phyloP scores from a whole-genome alignment of 2,888 invertebrate species.

The Octonoba sinensis region DNA sequence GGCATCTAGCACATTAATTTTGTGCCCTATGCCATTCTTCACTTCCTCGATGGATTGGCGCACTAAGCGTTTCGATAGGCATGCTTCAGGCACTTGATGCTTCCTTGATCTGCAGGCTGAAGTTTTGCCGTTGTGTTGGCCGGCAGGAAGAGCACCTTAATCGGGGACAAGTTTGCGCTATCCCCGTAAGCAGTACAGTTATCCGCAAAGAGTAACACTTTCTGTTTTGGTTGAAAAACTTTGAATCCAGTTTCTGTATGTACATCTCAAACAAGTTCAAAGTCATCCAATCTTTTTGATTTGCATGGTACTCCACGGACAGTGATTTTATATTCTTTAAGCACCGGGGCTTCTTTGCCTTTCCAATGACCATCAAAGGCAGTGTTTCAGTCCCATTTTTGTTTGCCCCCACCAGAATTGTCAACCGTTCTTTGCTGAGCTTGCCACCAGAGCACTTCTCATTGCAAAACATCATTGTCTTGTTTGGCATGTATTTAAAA shows the following conservation, averaged over 20 bases:
- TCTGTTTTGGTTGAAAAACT: no score
- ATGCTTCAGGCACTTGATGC: not conserved
- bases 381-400: not conserved
- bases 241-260: no score
- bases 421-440: no score
- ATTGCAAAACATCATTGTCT: no score
- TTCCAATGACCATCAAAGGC: not conserved
- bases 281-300: no score
- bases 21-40: no score
- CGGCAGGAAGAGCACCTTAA: not conserved
- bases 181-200: not conserved
- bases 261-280: no score
- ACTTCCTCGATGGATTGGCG: conserved; percentile 1
- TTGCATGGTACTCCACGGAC: not conserved
- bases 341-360: not conserved
- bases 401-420: no score
- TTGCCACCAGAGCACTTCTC: no score
- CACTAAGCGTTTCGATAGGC: not conserved
- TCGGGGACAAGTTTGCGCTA: not conserved
- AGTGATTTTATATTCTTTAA: no score
- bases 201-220: not conserved
- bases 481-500: no score
- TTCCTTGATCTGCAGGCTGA: not conserved
- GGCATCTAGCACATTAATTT: conserved; percentile 1
- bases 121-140: no score